phyloP scores from a whole-genome alignment of 2,113 vertebrate species.

The Cacatua alba region DNA sequence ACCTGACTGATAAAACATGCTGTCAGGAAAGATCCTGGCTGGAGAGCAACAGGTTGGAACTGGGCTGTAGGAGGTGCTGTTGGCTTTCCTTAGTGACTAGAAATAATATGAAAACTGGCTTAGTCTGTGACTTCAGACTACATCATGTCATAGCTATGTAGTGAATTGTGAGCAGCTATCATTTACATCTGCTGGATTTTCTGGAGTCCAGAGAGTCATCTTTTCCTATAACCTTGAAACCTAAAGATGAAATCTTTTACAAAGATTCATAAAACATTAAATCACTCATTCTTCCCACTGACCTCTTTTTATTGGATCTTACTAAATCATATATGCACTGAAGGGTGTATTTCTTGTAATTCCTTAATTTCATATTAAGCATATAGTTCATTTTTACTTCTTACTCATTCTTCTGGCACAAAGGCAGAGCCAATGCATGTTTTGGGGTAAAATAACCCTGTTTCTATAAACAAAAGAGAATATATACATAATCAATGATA shows the following conservation, averaged over 20 bases:
- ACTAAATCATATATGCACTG: too few relatives aligned
- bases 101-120: background rate
- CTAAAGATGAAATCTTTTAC: too few relatives aligned
- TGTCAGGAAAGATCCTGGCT: background rate
- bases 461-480: background rate
- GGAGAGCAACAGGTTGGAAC: background rate
- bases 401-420: too few relatives aligned
- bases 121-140: background rate
- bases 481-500: background rate
- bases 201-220: background rate
- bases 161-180: background rate
- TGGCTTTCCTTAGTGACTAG: background rate
- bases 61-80: background rate
- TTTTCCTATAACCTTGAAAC: background rate
- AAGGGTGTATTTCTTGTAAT: too few relatives aligned
- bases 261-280: too few relatives aligned
- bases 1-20: background rate
- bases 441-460: background rate
- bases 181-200: background rate
- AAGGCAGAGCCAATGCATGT: too few relatives aligned
- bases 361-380: too few relatives aligned
- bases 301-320: too few relatives aligned
- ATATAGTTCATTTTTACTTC: too few relatives aligned
- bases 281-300: too few relatives aligned
- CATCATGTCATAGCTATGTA: background rate